These are phyloP conservation scores for Siniperca undulata DNA, from an alignment of 2,797 vertebrate species.

Conservation along the genomic window DNA sequence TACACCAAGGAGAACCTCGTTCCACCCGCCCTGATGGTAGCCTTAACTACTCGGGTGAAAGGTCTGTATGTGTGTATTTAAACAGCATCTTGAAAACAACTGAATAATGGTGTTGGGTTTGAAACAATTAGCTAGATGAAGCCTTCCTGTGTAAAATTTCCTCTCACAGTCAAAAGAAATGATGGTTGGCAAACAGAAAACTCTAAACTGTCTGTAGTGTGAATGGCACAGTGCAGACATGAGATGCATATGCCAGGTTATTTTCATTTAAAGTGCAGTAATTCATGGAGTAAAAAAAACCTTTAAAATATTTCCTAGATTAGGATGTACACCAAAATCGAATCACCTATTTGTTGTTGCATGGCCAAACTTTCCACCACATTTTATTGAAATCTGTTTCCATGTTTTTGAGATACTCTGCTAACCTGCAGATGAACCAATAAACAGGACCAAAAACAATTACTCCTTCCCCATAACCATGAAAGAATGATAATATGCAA, in stretches of 20 bases:
- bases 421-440: not conserved
- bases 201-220: no score
- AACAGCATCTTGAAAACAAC: not conserved
- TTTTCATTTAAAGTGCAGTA: not conserved
- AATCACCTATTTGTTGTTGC: not conserved
- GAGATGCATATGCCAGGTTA: no score
- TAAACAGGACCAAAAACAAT: not conserved
- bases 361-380: not conserved
- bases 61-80: constrained; percentile 10
- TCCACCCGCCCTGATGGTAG: constrained; percentile 42
- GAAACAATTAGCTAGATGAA: not conserved
- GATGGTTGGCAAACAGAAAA: no score
- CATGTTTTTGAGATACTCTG: not conserved
- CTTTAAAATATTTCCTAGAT: not conserved
- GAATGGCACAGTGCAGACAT: not conserved
- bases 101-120: not conserved
- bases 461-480: not conserved
- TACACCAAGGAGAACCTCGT: constrained; percentile 47
- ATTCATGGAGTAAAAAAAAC: not conserved
- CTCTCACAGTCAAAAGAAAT: no score
- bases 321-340: not conserved
- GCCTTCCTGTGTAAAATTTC: no score
- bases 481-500: not conserved
- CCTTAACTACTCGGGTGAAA: constrained; percentile 36
- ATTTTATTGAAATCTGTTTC: not conserved